Conservation (phyloP, 2,113 vertebrate species). For the Grammomys dolichurus region DNA sequence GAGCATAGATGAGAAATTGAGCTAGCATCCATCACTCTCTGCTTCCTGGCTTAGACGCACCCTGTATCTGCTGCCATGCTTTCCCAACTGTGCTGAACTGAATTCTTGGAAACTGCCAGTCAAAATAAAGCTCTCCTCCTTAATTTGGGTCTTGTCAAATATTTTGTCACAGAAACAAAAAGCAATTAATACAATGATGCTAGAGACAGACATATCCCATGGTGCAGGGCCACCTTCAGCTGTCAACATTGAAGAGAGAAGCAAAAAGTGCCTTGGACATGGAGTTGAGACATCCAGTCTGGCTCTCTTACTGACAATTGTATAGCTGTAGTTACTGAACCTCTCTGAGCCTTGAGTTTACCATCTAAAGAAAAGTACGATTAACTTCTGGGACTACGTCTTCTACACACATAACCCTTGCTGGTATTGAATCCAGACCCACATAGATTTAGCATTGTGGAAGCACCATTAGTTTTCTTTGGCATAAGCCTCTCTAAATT, state of each 20-base stretch:
- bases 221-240: not conserved
- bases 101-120: not conserved
- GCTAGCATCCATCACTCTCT: not conserved
- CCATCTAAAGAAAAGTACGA: not conserved
- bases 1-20: not conserved
- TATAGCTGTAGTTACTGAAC: not conserved
- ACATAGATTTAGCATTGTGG: not conserved
- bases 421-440: not conserved
- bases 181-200: not conserved
- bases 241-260: not conserved
- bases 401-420: not conserved
- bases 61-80: not conserved
- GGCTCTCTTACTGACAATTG: not conserved
- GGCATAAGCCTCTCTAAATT: not conserved
- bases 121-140: not conserved
- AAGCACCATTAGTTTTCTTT: not conserved
- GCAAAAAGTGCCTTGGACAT: not conserved
- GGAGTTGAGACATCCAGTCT: no score
- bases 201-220: not conserved
- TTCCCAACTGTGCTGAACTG: not conserved
- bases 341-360: not conserved
- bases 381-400: not conserved
- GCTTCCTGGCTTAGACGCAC: not conserved
- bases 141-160: not conserved
- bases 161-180: not conserved